These are phyloP conservation scores for Hydrocynus forskahlii DNA, from an alignment of 2,797 vertebrate species.

Conservation along the genomic window DNA sequence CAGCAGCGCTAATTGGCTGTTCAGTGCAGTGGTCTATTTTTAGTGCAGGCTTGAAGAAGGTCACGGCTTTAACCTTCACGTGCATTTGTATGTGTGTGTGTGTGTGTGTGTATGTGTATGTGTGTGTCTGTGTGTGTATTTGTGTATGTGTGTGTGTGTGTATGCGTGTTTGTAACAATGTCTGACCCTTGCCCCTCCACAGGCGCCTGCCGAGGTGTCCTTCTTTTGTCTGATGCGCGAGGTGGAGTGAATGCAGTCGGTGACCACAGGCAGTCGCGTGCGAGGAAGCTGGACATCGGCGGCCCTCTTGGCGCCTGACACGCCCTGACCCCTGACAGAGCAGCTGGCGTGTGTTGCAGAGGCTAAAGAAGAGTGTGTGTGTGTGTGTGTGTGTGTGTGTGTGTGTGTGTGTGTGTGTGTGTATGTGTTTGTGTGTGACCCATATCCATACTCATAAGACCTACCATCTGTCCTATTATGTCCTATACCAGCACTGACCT, in stretches of 20 bases:
- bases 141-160: no score
- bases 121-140: not conserved
- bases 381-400: no score
- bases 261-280: conserved; percentile 59
- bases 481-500: no score
- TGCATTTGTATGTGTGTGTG: no score
- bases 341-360: not conserved
- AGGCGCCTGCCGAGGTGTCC: conserved; percentile 43
- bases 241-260: conserved; percentile 15
- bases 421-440: no score
- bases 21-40: conserved; percentile 41
- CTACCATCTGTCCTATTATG: no score
- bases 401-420: no score
- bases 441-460: no score
- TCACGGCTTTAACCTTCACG: not conserved
- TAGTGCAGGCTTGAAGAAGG: conserved; percentile 39
- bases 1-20: not conserved
- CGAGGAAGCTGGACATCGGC: conserved; percentile 34
- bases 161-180: conserved; percentile 60
- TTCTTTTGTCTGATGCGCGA: conserved; percentile 24
- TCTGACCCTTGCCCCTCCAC: conserved; percentile 49
- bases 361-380: no score
- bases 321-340: not conserved
- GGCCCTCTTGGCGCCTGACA: conserved; percentile 31
- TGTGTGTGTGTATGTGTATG: not conserved